Conservation (phyloP, 2,113 vertebrate genomes). For the Paedocypris sp. region DNA sequence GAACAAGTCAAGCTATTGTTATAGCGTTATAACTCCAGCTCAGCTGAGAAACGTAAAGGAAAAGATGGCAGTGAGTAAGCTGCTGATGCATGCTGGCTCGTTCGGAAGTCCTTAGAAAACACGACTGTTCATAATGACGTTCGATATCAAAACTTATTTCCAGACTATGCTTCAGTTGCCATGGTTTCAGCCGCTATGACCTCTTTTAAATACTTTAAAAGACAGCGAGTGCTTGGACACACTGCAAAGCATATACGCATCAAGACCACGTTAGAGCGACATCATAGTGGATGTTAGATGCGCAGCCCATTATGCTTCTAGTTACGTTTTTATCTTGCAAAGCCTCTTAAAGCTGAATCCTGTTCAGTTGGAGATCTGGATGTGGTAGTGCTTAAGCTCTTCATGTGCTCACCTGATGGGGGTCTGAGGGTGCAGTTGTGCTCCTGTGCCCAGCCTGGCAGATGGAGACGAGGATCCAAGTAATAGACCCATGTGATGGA, state of each 20-base stretch:
- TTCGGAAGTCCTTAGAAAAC: too few species aligned
- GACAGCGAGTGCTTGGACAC: neutral
- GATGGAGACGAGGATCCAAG: conserved; percentile 83
- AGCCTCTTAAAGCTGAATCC: too few species aligned
- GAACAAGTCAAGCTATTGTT: neutral
- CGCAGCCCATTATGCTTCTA: too few species aligned
- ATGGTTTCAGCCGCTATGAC: conserved; percentile 4
- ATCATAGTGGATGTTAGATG: too few species aligned
- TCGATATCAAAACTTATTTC: neutral
- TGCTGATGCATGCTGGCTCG: too few species aligned
- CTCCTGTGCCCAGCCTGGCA: conserved; percentile 83
- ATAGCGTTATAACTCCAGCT: too few species aligned
- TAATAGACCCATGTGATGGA: conserved; percentile 85
- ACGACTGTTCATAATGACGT: neutral
- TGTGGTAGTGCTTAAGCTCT: neutral
- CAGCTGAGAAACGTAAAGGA: too few species aligned
- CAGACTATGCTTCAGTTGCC: neutral
- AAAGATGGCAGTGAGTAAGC: too few species aligned
- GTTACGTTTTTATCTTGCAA: too few species aligned
- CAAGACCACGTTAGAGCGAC: neutral
- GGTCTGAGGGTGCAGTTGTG: conserved; percentile 73
- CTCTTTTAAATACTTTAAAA: neutral
- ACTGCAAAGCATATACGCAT: neutral
- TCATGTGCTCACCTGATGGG: conserved; percentile 66
- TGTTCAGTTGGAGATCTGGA: too few species aligned